Evolutionary conservation across 1,140 invertebrate genomes (phyloP).

Genomic region (Macrotrachela quadricornifera): DNA sequence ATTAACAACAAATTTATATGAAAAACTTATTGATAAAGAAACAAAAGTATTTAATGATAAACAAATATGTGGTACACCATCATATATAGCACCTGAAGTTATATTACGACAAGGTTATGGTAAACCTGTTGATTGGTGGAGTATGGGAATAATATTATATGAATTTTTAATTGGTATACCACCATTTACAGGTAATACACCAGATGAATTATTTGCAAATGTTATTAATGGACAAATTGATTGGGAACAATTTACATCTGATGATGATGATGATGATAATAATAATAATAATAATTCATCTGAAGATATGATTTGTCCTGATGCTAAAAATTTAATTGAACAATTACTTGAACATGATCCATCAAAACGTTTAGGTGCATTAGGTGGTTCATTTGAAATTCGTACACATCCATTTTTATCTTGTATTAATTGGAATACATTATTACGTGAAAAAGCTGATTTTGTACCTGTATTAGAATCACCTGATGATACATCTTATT

Average conservation of each 20-base stretch:
- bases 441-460: slow-evolving; percentile 86
- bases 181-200: slow-evolving; percentile 92
- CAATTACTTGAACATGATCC: slow-evolving; percentile 73
- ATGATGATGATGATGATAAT: slow-evolving; percentile 53
- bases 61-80: slow-evolving; percentile 83
- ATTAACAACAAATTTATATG: slow-evolving; percentile 87
- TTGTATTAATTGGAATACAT: slow-evolving; percentile 79
- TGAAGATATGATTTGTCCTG: slow-evolving; percentile 44
- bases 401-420: slow-evolving; percentile 85
- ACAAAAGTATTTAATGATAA: slow-evolving; percentile 63
- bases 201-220: slow-evolving; percentile 92
- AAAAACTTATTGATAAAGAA: slow-evolving; percentile 80
- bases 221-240: slow-evolving; percentile 87
- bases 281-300: too few relatives aligned
- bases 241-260: slow-evolving; percentile 42
- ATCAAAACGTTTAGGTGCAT: slow-evolving; percentile 68
- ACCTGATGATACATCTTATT: slow-evolving; percentile 97
- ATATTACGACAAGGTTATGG: slow-evolving; percentile 49
- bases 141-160: slow-evolving; percentile 93
- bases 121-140: slow-evolving; percentile 99
- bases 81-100: slow-evolving; percentile 84
- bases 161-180: slow-evolving; percentile 96
- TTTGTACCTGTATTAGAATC: slow-evolving; percentile 92
- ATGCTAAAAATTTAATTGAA: slow-evolving; percentile 75
- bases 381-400: slow-evolving; percentile 68